These are phyloP conservation scores for Ectropis grisescens DNA, from an alignment of 1,140 invertebrate genomes.

Conservation along the genomic window DNA sequence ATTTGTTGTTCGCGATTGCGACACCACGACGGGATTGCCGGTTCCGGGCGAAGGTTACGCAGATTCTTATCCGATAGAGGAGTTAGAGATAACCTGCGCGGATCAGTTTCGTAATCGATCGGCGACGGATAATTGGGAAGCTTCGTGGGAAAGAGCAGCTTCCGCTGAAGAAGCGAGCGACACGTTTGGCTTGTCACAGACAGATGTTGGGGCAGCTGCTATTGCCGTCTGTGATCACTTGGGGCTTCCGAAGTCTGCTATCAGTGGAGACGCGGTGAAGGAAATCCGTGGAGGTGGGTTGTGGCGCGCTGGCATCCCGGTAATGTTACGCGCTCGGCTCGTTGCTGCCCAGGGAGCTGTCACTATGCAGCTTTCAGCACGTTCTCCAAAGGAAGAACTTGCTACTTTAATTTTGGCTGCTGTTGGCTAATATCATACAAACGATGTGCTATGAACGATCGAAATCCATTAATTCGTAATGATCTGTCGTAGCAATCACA, in stretches of 20 bases:
- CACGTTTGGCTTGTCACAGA: slow-evolving; percentile 68
- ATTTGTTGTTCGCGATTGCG: slow-evolving; percentile 96
- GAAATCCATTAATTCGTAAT: no score
- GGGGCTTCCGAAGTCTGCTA: slow-evolving; percentile 82
- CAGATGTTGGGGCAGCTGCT: slow-evolving; percentile 84
- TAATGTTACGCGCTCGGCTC: slow-evolving; percentile 87
- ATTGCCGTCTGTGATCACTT: slow-evolving; percentile 82
- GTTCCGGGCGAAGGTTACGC: slow-evolving; percentile 76
- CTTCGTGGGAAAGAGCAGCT: slow-evolving; percentile 28
- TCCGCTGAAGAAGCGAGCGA: slow-evolving; percentile 26
- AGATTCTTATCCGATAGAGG: slow-evolving; percentile 85
- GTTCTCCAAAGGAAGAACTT: slow-evolving; percentile 74
- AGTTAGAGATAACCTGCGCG: slow-evolving; percentile 75
- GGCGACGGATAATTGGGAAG: slow-evolving; percentile 35
- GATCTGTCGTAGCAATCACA: no score
- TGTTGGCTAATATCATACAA: slow-evolving; percentile 81
- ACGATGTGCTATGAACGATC: no score
- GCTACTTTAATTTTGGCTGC: slow-evolving; percentile 90
- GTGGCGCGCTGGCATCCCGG: slow-evolving; percentile 81
- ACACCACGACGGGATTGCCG: slow-evolving; percentile 91
- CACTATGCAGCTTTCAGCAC: slow-evolving; percentile 77
- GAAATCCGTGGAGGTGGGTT: slow-evolving; percentile 79
- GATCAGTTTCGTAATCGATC: slow-evolving; percentile 82
- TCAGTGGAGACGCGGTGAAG: slow-evolving; percentile 40
- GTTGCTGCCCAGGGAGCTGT: slow-evolving; percentile 81